Conservation (phyloP, 2,113 vertebrate genomes). For the Crotalus tigris region DNA sequence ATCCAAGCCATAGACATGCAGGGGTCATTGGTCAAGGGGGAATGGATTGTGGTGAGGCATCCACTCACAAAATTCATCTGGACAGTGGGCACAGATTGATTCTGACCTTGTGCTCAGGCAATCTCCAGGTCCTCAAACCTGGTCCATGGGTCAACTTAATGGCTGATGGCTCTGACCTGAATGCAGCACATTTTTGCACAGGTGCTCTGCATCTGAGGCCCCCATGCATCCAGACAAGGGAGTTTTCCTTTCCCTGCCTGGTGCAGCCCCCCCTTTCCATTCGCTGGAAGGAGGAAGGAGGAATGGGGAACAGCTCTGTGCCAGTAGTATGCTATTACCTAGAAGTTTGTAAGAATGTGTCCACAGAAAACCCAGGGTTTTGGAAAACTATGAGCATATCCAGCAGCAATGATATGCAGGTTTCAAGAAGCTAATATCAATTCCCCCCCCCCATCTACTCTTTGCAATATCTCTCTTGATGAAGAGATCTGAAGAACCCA, state of each 20-base stretch:
- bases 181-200: conserved; percentile 42
- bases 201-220: background rate
- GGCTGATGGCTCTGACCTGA: conserved; percentile 38
- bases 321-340: no score
- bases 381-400: background rate
- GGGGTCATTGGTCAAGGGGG: conserved; percentile 75
- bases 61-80: conserved; percentile 85
- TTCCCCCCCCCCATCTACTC: background rate
- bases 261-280: background rate
- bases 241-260: background rate
- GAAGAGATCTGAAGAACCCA: background rate
- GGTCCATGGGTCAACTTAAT: background rate
- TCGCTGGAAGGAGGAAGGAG: background rate
- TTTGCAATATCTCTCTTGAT: background rate
- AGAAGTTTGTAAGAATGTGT: background rate
- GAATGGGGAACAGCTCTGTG: background rate
- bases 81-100: conserved; percentile 80
- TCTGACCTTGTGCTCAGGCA: conserved; percentile 71
- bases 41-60: conserved; percentile 81
- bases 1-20: conserved; percentile 68
- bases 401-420: background rate
- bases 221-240: conserved; percentile 7
- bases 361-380: background rate
- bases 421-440: background rate
- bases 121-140: background rate